phyloP scores from a whole-genome alignment of 2,797 vertebrate species.

The Enoplosus armatus region DNA sequence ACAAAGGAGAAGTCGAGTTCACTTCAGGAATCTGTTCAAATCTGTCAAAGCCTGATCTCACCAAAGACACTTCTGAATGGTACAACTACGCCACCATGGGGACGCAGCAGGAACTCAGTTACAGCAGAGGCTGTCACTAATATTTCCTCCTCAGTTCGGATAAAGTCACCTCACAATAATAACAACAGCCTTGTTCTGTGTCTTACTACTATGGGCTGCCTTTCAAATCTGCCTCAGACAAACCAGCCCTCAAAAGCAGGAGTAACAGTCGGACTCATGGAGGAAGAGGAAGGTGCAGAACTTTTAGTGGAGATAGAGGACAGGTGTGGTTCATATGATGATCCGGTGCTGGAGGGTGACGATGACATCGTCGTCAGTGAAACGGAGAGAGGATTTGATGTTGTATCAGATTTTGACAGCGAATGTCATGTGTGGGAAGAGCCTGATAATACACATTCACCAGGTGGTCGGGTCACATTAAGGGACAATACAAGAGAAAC shows the following conservation, averaged over 20 bases:
- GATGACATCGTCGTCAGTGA: constrained; percentile 31
- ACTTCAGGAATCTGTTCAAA: constrained; percentile 17
- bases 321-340: constrained; percentile 78
- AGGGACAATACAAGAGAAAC: background rate
- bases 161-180: constrained; percentile 28
- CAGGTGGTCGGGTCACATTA: background rate
- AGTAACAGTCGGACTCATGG: constrained; percentile 69
- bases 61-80: constrained; percentile 74
- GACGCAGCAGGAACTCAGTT: background rate
- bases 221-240: constrained; percentile 71
- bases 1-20: constrained; percentile 4
- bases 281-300: constrained; percentile 75
- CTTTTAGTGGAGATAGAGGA: constrained; percentile 83
- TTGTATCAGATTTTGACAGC: constrained; percentile 28
- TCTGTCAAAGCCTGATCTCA: constrained; percentile 70
- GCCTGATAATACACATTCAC: background rate
- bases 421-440: constrained; percentile 35
- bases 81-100: constrained; percentile 44
- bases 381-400: background rate
- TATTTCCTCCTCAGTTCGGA: constrained; percentile 25
- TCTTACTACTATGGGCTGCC: constrained; percentile 84
- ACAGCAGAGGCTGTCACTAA: background rate
- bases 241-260: constrained; percentile 75
- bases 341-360: constrained; percentile 68
- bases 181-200: constrained; percentile 80